Evolutionary conservation across 2,797 vertebrate genomes (phyloP), one percentile per base, ranked within the genome.

Genomic region (Thamnophis elegans): DNA sequence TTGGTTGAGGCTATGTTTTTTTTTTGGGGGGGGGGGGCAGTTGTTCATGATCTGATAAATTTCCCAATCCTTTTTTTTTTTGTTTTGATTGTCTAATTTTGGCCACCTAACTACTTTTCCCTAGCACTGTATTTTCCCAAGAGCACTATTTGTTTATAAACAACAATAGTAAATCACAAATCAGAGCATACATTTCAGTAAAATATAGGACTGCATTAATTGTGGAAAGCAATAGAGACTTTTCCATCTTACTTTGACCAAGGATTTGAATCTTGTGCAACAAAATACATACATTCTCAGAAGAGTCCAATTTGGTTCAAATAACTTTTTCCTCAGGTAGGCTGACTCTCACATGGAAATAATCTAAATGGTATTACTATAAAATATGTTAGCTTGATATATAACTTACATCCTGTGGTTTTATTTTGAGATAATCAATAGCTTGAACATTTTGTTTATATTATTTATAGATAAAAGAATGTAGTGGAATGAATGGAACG

Each of bases 381-480:
- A 78, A 87, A 25, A 53, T 85, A 4, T 47, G 9, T 90, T 92
- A 78, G 32, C 10, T 53, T 87, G 53, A 85, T n/a, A 65, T n/a
- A 28, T 65, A 25, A 10, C 51, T 86, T 86, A 86, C 12, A 87
- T 54, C 13, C 16, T 90, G 12, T 90, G 26, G 78, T 89, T 36
- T 90, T 55, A 88, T 28, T 47, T 18, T 51, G 55, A 82, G 90
- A 18, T 53, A 94, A 90, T 93, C 89, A 32, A 42, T 65, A 55
- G 36, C 4, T 60, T 85, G 85, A 94, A 93, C n/a, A 0, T 93
- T 89, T 95, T 93, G 94, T 89, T 94, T 91, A 26, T 47, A 89
- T 91, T 55, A 95, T 91, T 92, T 93, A 85, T 22, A 93, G 90
- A 95, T 92, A 94, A 42, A 95, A 56, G 4, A 56, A 56, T 56